Base-by-base conservation (phyloP, 2,113 vertebrate species). In the Heteronetta atricapilla region DNA sequence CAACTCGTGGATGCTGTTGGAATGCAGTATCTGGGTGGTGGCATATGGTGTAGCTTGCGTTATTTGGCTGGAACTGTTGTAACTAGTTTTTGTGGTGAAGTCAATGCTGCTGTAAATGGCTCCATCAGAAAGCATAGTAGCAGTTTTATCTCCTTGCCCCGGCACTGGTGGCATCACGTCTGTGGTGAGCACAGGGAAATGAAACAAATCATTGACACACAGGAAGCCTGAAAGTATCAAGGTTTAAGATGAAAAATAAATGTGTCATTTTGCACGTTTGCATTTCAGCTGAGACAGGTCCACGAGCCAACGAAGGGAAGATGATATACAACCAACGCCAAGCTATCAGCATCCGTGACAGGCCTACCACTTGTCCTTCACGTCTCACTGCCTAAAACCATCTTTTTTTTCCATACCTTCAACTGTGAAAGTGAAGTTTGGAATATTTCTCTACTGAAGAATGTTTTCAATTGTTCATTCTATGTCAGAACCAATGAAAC, bases 51-150 rank as follows among this genome's bases (percentile, higher is more conserved):
- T 99, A 38, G 99, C 99, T 96, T 99, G 99, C 0, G 98, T 99
- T 74, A 98, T 98, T 95, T 99, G 99, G 94, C 99, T 98, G 66
- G 99, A 98, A 97, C 99, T 99, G 97, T 99, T 99, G 97, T 99
- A 99, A 93, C 98, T 99, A 66, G 98, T 98, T 98, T 99, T 99
- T 34, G 99, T 99, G 70, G 99, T 99, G 96, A 99, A 99, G 97
- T 99, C 99, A 70, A 99, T 99, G 98, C 99, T 99, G 97, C 99
- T 99, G 96, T 99, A 99, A 98, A 99, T 99, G 97, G 99, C 99
- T 93, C 99, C 99, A 63, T 99, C 99, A 1, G 99, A 99, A 60
- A 99, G 98, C 99, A 99, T 99, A 7, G 99, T 99, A 70, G 99
- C 99, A 0, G 98, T 99, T 97, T 99, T 99, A 96, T 99, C 99